Base-by-base conservation (phyloP, 2,113 vertebrate genomes). In the Thamnophis sirtalis region DNA sequence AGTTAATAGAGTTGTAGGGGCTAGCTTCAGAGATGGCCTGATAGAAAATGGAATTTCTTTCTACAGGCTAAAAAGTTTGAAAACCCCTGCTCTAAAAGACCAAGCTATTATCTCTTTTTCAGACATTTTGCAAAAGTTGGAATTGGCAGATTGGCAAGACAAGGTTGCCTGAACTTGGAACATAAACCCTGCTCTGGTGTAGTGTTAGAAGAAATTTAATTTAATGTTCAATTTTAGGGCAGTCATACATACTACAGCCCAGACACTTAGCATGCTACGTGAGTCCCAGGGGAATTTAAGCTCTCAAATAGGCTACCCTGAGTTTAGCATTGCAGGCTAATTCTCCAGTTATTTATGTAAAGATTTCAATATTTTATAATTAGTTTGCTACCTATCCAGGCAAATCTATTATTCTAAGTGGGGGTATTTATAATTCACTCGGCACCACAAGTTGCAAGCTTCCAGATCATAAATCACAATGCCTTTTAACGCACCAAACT, bases 351-450 rank as follows among this genome's bases (percentile, higher is more conserved):
- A 56, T 87, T 90, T 58, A 24, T 49, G 60, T 49, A 38, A 38
- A 49, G 28, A 26, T 0, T 50, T 88, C 51, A 1, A 60, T 4
- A 80, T 89, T 91, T 86, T 91, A 51, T 92, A 84, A 63, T 80
- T 50, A 55, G 87, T 84, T 85, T 43, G 91, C 92, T 88, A 84
- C 10, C 90, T 85, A 33, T 17, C 93, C 55, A 48, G 91, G 89
- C 43, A 24, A 22, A 92, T 90, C 89, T 5, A 28, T 51, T 90
- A 43, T 0, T 89, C 38, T 19, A 5, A 63, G 73, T 56, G 38
- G 1, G 88, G 5, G 87, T 50, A 63, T 89, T 91, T 85, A n/a
- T 21, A 49, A 68, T 73, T 50, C 89, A 85, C 10, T 48, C 4
- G 0, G 19, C 5, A 7, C 1, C 28, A 3, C 2, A 63, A 7